Conservation (phyloP, 2,797 vertebrate genomes). For the Crocidura indochinensis region DNA sequence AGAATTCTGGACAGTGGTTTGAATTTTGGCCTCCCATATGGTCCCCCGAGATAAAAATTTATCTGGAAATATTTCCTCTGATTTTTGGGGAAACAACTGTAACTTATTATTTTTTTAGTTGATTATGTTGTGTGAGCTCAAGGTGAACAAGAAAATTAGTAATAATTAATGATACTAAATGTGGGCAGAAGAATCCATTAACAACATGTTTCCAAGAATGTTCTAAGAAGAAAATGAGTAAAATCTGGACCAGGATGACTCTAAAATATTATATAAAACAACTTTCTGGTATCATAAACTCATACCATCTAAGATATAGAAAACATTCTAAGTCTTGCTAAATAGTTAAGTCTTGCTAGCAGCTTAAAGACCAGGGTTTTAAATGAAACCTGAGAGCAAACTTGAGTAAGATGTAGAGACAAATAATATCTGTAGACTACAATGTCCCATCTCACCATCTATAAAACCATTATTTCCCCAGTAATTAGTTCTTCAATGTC, state of each 20-base stretch:
- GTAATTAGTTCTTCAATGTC: neutral
- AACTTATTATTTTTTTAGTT: neutral
- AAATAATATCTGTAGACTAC: neutral
- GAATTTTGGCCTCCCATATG: no score
- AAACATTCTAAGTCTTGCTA: neutral
- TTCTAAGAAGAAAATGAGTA: neutral
- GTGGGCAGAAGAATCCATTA: neutral
- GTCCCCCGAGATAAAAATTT: no score
- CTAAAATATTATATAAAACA: neutral
- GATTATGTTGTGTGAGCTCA: neutral
- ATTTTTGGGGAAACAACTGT: neutral
- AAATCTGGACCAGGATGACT: neutral
- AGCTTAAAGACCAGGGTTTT: neutral
- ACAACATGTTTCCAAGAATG: neutral
- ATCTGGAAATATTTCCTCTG: neutral
- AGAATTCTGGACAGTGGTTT: no score
- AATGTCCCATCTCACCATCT: conserved; percentile 1
- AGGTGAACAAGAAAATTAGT: neutral
- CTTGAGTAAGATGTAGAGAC: neutral
- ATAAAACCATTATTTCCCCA: neutral
- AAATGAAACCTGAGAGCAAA: conserved; percentile 15
- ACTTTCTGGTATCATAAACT: neutral
- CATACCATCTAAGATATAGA: conserved; percentile 1
- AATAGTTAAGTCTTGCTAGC: neutral
- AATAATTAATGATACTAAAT: neutral